These are phyloP conservation scores for Sula dactylatra DNA, from an alignment of 2,113 vertebrate genomes.

Conservation along the genomic window DNA sequence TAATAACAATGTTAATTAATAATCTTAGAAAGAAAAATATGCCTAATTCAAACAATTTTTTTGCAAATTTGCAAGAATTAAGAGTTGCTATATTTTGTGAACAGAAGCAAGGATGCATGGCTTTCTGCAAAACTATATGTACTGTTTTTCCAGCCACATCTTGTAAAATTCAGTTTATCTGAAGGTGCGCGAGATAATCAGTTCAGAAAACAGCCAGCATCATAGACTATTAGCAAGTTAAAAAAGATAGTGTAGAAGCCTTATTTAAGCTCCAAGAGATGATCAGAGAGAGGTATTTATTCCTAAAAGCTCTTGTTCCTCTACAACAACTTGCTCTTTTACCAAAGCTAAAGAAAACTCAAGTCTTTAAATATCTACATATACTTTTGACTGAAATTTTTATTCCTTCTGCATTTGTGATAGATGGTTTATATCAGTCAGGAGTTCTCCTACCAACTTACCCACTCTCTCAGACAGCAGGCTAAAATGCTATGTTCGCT, in stretches of 20 bases:
- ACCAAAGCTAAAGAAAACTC: background rate
- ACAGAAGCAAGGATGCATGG: background rate
- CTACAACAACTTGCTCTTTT: background rate
- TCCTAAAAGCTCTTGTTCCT: background rate
- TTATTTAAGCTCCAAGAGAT: background rate
- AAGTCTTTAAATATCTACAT: background rate
- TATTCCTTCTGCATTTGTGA: background rate
- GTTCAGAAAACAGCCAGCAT: background rate
- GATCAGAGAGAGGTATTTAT: background rate
- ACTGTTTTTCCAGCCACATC: background rate
- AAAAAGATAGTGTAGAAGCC: background rate
- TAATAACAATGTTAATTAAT: conserved; percentile 2
- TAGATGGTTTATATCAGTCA: background rate
- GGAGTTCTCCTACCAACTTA: background rate
- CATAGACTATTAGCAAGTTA: background rate
- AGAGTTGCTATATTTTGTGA: background rate
- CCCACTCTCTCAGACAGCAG: background rate
- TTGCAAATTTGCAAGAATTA: background rate
- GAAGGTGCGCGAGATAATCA: background rate
- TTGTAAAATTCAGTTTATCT: background rate
- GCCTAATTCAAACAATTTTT: background rate
- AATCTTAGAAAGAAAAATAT: background rate
- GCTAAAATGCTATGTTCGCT: background rate
- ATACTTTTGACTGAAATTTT: background rate
- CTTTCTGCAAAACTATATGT: background rate